Conservation (phyloP, 1,140 invertebrate genomes). For the Gonatopus flavifemur region DNA sequence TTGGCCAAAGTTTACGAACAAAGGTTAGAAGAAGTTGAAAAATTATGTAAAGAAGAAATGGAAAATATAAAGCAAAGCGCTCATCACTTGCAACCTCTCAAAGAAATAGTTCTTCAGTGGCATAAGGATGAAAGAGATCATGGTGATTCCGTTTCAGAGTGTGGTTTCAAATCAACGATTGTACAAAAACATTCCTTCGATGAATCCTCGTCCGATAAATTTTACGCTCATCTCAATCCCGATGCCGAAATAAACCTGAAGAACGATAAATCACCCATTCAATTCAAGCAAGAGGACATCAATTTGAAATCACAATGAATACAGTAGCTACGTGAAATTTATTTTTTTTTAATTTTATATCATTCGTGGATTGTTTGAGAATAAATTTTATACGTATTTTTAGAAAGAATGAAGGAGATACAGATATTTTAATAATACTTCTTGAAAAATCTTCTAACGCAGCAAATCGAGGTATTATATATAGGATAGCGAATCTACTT, state of each 20-base stretch:
- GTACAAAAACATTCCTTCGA: not conserved
- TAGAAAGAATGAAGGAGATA: too few species aligned
- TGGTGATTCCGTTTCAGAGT: slow-evolving; percentile 17
- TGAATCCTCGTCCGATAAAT: not conserved
- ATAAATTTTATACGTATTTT: too few species aligned
- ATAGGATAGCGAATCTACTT: too few species aligned
- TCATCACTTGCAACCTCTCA: slow-evolving; percentile 23
- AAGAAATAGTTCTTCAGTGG: slow-evolving; percentile 33
- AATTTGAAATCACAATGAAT: too few species aligned
- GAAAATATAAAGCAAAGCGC: slow-evolving; percentile 32
- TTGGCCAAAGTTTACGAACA: slow-evolving; percentile 28
- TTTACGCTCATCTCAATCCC: slow-evolving; percentile 1
- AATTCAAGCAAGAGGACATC: slow-evolving; percentile 24
- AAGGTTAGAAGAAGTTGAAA: slow-evolving; percentile 30
- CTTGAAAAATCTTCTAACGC: too few species aligned
- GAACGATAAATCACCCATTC: slow-evolving; percentile 24
- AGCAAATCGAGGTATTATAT: too few species aligned
- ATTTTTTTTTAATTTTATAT: too few species aligned
- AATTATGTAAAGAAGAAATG: slow-evolving; percentile 33
- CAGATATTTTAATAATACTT: too few species aligned
- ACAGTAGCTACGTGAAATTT: too few species aligned
- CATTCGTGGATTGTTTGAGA: too few species aligned
- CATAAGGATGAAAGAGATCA: slow-evolving; percentile 14
- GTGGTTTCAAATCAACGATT: not conserved
- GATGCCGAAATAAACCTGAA: slow-evolving; percentile 32